These are phyloP conservation scores for Lophochroa leadbeateri DNA, from an alignment of 2,113 vertebrate genomes.

Conservation along the genomic window DNA sequence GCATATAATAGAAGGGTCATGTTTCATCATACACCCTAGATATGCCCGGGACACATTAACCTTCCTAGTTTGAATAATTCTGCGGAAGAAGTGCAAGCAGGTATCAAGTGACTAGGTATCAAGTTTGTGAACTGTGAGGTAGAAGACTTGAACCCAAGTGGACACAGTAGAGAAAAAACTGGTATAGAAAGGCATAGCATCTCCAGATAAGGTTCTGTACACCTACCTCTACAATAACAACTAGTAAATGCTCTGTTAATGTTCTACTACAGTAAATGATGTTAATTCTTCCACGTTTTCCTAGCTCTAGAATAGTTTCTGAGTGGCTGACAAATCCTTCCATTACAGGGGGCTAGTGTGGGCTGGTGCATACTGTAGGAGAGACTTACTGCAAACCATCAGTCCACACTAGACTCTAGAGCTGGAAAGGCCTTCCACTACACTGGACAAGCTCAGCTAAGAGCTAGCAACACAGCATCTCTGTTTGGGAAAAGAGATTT, in stretches of 20 bases:
- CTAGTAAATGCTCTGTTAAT: neutral
- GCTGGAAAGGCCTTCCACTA: neutral
- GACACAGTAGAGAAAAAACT: neutral
- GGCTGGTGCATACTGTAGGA: neutral
- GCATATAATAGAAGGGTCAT: too few species aligned
- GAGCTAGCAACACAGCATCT: neutral
- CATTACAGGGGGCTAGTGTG: neutral
- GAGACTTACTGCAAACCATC: neutral
- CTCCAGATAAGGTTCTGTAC: neutral
- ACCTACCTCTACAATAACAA: neutral
- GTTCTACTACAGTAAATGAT: neutral
- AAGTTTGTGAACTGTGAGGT: neutral
- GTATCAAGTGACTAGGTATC: neutral
- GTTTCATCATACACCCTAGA: too few species aligned
- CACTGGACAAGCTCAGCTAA: neutral
- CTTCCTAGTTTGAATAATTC: neutral
- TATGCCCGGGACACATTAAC: neutral
- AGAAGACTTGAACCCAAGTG: neutral
- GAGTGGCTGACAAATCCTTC: neutral
- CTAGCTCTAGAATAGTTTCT: neutral
- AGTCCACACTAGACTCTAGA: neutral
- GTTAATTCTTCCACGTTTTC: neutral
- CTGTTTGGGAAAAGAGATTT: neutral
- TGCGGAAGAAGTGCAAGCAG: neutral
- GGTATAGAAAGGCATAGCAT: neutral